Evolutionary conservation across 2,888 invertebrate species (phyloP), one percentile per base, ranked within the genome.

Genomic region (Bombylius discolor): DNA sequence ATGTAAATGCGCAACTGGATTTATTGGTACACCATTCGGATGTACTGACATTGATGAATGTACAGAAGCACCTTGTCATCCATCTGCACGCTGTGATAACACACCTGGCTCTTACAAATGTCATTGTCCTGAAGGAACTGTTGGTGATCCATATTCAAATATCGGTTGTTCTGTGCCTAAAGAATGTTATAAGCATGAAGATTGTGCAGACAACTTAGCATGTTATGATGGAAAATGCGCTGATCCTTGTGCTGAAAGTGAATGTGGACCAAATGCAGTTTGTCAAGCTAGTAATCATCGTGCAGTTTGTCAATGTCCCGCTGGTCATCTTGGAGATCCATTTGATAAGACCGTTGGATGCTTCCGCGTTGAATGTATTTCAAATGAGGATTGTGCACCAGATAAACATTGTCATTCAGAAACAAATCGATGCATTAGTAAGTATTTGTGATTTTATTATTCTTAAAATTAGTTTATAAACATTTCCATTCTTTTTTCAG

Each of bases 31-130:
- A 4, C 82, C 82, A 1, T 81, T 82, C 60, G 86, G 87, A 60
- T 94, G 94, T 66, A 72, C 81, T 6, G 92, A 94, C 67, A 80
- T 91, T 42, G 80, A 94, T 67, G 94, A 94, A 75, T 94, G 94
- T 67, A 76, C 81, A 55, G 81, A 82, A 51, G 74, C 77, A 61
- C 87, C 88, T 0, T 94, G 94, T 64, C 93, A 93, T 68, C 79
- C 81, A 31, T 81, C 84, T 50, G 90, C 91, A 3, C 78, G 80
- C 52, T 94, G 94, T 69, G 76, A 84, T 61, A 93, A 94, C 70
- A 77, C 81, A 1, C 81, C 83, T 4, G 93, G 93, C 5, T 87
- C 89, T 0, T 93, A 81, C 68, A 81, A 83, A 61, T 94, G 93
- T 64, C 66, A 80, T 1, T 94, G 93, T 67, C 84, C 89, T 0